phyloP scores from a whole-genome alignment of 2,113 vertebrate genomes.

The Hippopotamus amphibius region DNA sequence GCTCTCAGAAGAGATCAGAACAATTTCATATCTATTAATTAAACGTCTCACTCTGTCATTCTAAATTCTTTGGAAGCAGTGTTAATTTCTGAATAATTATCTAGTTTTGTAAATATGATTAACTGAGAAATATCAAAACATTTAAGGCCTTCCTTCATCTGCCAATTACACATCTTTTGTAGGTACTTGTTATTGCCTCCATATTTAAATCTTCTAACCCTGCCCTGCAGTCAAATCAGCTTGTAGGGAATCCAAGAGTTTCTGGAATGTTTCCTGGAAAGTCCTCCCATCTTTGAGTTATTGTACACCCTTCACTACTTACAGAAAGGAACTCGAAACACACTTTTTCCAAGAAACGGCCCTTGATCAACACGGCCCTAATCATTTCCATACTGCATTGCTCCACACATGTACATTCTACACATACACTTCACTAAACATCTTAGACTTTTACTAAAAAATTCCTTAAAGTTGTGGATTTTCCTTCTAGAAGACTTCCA shows the following conservation, averaged over 20 bases:
- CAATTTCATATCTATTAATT: slow-evolving; percentile 44
- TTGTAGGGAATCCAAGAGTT: slow-evolving; percentile 7
- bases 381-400: not conserved
- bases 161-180: not conserved
- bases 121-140: slow-evolving; percentile 49
- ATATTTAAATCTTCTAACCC: not conserved
- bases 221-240: not conserved
- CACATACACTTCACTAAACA: not conserved
- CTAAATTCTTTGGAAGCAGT: slow-evolving; percentile 30
- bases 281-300: not conserved
- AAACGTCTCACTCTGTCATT: not conserved
- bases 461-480: not conserved
- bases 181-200: slow-evolving; percentile 17
- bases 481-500: not conserved
- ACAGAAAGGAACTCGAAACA: not conserved
- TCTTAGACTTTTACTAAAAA: not conserved
- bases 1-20: slow-evolving; percentile 7
- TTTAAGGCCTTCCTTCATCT: slow-evolving; percentile 25
- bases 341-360: not conserved
- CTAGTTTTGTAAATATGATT: slow-evolving; percentile 62
- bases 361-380: not conserved
- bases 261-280: slow-evolving; percentile 49
- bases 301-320: not conserved
- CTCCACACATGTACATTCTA: not conserved
- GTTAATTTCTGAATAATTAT: slow-evolving; percentile 46